Base-by-base conservation (phyloP, 2,113 vertebrate species). In the Tautogolabrus adspersus region DNA sequence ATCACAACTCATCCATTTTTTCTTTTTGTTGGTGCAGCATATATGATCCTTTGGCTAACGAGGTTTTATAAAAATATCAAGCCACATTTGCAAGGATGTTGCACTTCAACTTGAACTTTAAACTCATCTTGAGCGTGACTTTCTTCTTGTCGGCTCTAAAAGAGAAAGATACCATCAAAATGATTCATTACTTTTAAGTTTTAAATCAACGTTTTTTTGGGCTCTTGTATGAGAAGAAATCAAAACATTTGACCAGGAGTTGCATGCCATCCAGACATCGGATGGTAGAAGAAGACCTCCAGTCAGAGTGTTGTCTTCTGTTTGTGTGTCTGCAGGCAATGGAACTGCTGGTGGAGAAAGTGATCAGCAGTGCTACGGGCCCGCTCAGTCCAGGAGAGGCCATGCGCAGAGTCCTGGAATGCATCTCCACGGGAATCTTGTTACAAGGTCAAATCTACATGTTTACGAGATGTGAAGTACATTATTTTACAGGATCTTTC, bases 311-410 rank as follows among this genome's bases (percentile, higher is more conserved):
- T 34, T 5, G 4, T 64, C 10, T 64, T 62, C 13, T 12, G 16
- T 22, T 30, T 61, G 12, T 52, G 1, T 55, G 6, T 70, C 46
- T 76, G 0, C 49, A 96, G 95, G 94, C 94, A 3, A 85, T 91
- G 93, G 94, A 96, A 82, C 89, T 95, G 72, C 87, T 95, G 84
- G 94, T 94, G 34, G 94, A 94, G 87, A 95, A 95, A 69, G 88
- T 90, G 9, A 92, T 94, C 66, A 96, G 95, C 85, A 94, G 94
- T 6, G 91, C 92, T 15, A 0, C 64, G 0, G 85, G 90, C 3
- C 93, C 92, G 0, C 87, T 95, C 44, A 91, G 92, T 60, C 95
- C 96, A 0, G 94, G 95, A n/a, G 91, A 95, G 0, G 94, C 95
- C 26, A 40, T 95, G 91, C 92, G 95, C 23, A 77, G 84, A 15